Conservation (phyloP, 1,140 invertebrate species). For the Pectinophora gossypiella region DNA sequence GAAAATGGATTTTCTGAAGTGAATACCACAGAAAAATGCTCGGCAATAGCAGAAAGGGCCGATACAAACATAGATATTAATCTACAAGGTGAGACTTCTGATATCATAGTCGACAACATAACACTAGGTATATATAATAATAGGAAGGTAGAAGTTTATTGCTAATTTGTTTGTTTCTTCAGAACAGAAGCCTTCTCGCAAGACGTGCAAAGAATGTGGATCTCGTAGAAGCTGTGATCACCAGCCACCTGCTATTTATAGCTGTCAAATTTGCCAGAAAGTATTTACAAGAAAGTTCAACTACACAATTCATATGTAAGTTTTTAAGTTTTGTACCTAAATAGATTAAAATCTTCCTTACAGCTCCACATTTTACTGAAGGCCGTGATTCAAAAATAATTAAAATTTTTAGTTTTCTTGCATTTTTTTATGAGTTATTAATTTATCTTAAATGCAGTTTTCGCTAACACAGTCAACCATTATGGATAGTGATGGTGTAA, state of each 20-base stretch:
- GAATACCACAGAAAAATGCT: no score
- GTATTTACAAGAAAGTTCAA: slow-evolving; percentile 38
- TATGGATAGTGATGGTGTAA: no score
- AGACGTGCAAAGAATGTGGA: slow-evolving; percentile 21
- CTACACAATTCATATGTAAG: slow-evolving; percentile 37
- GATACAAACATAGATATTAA: no score
- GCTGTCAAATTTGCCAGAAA: slow-evolving; percentile 31
- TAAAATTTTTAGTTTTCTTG: background rate
- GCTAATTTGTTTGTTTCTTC: background rate
- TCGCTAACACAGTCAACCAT: background rate
- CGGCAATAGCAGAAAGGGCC: no score
- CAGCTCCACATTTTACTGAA: background rate
- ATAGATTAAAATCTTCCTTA: background rate
- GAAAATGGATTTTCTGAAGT: background rate
- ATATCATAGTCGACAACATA: background rate
- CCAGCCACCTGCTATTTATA: slow-evolving; percentile 13
- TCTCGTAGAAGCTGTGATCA: slow-evolving; percentile 20
- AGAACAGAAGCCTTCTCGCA: background rate
- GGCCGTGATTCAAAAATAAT: background rate
- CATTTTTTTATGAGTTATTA: background rate
- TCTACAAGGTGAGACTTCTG: background rate
- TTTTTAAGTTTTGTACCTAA: slow-evolving; percentile 1
- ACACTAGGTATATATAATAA: background rate
- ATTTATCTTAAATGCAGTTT: background rate
- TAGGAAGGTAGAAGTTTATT: background rate